Percentiles rank a stretch among this genome's conserved stretches.
These are phyloP conservation scores for Macaca nemestrina DNA, from an alignment of 2,113 vertebrate species.

Conservation along the genomic window DNA sequence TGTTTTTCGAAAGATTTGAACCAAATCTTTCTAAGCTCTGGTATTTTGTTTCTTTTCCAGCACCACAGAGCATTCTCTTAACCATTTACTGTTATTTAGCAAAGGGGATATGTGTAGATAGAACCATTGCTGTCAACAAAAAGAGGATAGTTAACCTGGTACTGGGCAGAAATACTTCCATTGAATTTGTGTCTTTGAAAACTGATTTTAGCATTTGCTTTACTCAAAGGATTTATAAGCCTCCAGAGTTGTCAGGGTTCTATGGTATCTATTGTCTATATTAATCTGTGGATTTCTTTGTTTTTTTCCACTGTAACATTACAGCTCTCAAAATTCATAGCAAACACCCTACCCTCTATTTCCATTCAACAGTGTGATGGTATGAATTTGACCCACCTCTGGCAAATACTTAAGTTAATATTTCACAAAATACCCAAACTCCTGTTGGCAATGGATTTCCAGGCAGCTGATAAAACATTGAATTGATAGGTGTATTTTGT, in stretches of 20 bases:
- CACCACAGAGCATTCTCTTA: not conserved
- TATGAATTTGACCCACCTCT: constrained; percentile 26
- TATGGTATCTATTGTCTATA: not conserved
- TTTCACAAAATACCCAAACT: constrained; percentile 45
- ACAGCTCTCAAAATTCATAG: constrained; percentile 3
- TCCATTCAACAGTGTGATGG: not conserved
- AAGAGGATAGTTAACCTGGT: not conserved
- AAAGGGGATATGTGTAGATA: constrained; percentile 40
- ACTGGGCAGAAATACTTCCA: not conserved
- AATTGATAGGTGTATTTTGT: not conserved
- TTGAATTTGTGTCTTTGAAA: constrained; percentile 39
- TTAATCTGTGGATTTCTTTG: constrained; percentile 20
- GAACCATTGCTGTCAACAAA: not conserved
- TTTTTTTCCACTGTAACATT: not conserved
- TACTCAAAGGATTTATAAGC: not conserved
- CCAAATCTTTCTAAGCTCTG: constrained; percentile 13
- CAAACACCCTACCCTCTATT: constrained; percentile 1
- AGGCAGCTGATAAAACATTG: constrained; percentile 46
- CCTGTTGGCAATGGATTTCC: constrained; percentile 16
- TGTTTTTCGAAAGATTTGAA: not conserved
- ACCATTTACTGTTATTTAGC: constrained; percentile 4
- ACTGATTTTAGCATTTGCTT: not conserved
- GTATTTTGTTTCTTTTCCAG: constrained; percentile 42
- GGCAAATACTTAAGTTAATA: constrained; percentile 31
- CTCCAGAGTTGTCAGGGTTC: not conserved